phyloP scores from a whole-genome alignment of 2,113 vertebrate genomes.

The Brachypteracias leptosomus region DNA sequence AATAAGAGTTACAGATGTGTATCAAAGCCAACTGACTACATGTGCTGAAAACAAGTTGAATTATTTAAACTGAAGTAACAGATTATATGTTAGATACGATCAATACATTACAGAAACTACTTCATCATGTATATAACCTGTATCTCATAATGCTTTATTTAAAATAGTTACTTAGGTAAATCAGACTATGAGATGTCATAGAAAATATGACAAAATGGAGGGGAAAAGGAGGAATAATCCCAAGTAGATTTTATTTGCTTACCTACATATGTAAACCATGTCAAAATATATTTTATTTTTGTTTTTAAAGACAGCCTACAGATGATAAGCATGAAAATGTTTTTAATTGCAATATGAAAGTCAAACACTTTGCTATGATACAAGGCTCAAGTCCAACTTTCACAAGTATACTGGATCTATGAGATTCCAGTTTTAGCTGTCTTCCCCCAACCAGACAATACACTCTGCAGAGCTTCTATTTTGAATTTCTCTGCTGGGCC shows the following conservation, averaged over 20 bases:
- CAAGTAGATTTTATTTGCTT: not conserved
- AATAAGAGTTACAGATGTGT: not conserved
- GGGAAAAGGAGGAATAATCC: not conserved
- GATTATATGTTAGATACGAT: not conserved
- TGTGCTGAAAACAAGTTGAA: not conserved
- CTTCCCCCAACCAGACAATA: not conserved
- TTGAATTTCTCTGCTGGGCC: not conserved
- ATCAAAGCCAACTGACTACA: not conserved
- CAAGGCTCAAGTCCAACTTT: not conserved
- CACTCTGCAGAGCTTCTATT: not conserved
- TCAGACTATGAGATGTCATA: not conserved
- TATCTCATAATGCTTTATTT: not conserved
- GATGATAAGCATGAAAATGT: not conserved
- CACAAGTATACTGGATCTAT: not conserved
- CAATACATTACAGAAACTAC: not conserved
- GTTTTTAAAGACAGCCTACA: not conserved
- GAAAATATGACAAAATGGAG: not conserved
- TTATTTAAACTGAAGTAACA: not conserved
- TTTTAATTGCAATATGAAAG: not conserved
- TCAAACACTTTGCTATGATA: not conserved
- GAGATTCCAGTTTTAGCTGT: not conserved
- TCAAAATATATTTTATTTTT: not conserved
- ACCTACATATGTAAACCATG: not conserved
- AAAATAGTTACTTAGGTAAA: not conserved
- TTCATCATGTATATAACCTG: not conserved